phyloP scores from a whole-genome alignment of 2,888 invertebrate genomes.

The Cataglyphis livida region DNA sequence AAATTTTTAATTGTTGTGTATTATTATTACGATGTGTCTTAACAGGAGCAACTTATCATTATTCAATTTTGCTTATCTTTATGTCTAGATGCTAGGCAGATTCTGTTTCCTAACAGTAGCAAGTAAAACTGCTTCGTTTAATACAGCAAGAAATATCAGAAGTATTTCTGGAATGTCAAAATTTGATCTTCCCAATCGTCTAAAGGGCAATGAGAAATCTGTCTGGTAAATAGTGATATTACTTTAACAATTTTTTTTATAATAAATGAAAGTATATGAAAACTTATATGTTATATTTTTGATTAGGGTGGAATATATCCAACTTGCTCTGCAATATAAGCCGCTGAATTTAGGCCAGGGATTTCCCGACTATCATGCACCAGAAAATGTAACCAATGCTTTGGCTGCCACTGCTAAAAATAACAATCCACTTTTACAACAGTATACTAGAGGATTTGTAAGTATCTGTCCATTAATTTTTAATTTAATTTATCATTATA shows the following conservation, averaged over 20 bases:
- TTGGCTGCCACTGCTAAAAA: constrained; percentile 89
- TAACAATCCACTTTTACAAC: constrained; percentile 92
- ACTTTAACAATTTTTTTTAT: not conserved
- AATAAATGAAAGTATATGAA: constrained; percentile 30
- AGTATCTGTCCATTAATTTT: constrained; percentile 84
- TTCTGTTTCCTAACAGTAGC: constrained; percentile 11
- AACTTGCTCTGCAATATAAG: constrained; percentile 93
- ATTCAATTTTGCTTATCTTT: not conserved
- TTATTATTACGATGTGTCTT: not conserved
- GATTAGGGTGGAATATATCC: constrained; percentile 96
- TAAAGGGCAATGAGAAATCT: constrained; percentile 91
- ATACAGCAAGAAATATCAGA: constrained; percentile 61
- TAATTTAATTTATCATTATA: not conserved
- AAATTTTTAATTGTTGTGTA: not conserved
- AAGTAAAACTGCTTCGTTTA: constrained; percentile 37
- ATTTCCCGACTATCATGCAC: constrained; percentile 94
- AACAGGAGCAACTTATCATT: not conserved
- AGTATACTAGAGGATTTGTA: constrained; percentile 98
- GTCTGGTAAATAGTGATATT: constrained; percentile 90
- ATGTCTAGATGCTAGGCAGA: constrained; percentile 65
- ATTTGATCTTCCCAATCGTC: constrained; percentile 90
- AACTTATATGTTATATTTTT: constrained; percentile 53
- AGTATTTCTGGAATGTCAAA: constrained; percentile 84
- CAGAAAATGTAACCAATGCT: constrained; percentile 92
- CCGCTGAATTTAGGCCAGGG: constrained; percentile 98